phyloP scores from a whole-genome alignment of 1,140 invertebrate genomes.

The Drosophila fuyamai region DNA sequence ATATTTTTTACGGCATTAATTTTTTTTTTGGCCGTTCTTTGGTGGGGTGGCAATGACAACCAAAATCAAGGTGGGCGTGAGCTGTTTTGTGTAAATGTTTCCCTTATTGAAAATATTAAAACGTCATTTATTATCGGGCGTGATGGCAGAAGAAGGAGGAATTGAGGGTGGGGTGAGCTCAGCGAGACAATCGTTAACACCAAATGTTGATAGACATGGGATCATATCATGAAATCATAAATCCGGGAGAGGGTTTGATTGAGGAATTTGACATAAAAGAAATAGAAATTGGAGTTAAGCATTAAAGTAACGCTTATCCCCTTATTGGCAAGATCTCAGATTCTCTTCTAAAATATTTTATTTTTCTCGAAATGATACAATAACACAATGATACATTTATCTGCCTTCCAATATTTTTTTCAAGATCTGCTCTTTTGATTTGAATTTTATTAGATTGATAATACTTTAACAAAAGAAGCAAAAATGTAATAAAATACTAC shows the following conservation, averaged over 20 bases:
- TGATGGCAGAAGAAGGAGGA: constrained; percentile 4
- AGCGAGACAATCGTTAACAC: constrained; percentile 30
- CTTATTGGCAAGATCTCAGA: too few species aligned
- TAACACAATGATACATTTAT: too few species aligned
- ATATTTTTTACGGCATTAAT: constrained; percentile 68
- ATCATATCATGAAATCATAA: not conserved
- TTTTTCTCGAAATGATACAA: too few species aligned
- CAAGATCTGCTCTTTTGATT: too few species aligned
- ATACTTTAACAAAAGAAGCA: too few species aligned
- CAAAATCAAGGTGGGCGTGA: constrained; percentile 60
- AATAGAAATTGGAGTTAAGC: too few species aligned
- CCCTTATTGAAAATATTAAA: constrained; percentile 83
- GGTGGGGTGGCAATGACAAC: constrained; percentile 26
- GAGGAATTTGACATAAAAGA: too few species aligned
- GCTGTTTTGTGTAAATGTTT: constrained; percentile 62
- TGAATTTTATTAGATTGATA: too few species aligned
- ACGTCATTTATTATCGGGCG: constrained; percentile 67
- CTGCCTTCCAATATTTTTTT: too few species aligned
- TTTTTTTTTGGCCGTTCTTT: constrained; percentile 57
- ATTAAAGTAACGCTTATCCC: too few species aligned
- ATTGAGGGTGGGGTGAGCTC: not conserved
- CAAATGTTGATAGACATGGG: constrained; percentile 50
- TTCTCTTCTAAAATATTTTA: too few species aligned
- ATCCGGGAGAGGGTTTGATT: not conserved
- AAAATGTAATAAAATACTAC: too few species aligned